Evolutionary conservation across 92 coral and sea anemone genomes (phyloP), one percentile per base, ranked within the genome.

Genomic region (Desmophyllum pertusum): DNA sequence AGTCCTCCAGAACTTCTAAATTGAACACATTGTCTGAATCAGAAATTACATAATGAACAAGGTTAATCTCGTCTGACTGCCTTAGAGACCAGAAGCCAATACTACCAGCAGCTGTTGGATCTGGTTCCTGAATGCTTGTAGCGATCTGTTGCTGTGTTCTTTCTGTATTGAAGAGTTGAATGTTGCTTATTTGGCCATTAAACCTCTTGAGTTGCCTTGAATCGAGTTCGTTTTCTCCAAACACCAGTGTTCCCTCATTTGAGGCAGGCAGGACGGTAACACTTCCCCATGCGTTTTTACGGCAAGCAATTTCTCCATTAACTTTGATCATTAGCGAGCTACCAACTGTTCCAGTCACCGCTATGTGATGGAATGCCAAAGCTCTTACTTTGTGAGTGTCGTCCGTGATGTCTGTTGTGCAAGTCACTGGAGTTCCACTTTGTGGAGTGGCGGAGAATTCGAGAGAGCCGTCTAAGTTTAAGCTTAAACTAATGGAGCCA

Each of bases 341-440:
- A 2, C 81, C 81, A 23, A 57, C 81, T 21, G 31, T 76, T 55
- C 81, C 81, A 33, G 68, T 76, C 9, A 76, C 81, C 10, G 67
- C 81, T 4, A 76, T 61, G 37, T 76, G 81, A 2, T 17, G 48
- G 37, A 76, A 76, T 18, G 5, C 8, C 66, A 76, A 21, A 15
- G 70, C 46, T 40, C 35, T 36, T 14, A 76, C 51, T 61, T 53
- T 76, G 10, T 13, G 23, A n/a, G 45, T 61, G 5, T 76, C 81
- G 36, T 36, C 70, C 19, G 46, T 31, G 19, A 27, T 10, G 5
- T 39, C 69, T 19, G 81, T 76, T 5, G 48, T 41, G 19, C 45
- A 76, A 21, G 33, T 37, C 36, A 57, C 39, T 27, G 48, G 68
- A 61, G 27, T 61, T 21, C 2, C 70, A 21, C 33, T 57, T 25